Base-by-base conservation (phyloP, 2,888 invertebrate genomes). In the Acanthosepion lycidas region DNA sequence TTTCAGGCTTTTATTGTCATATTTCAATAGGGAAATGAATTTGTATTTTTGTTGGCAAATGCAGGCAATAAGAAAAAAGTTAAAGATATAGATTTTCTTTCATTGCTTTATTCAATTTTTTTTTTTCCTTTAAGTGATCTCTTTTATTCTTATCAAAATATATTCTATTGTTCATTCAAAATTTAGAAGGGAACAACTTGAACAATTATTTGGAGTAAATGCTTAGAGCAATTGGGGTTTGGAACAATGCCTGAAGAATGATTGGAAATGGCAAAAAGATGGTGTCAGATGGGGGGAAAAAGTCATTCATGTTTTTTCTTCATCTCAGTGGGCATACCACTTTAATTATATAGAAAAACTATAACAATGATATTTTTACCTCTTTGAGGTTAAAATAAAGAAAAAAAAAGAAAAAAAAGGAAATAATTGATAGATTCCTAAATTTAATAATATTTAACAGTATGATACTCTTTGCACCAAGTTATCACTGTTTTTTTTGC, bases 1-100 rank as follows among this genome's bases (percentile, higher is more conserved):
- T 59, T 59, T 78, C 15, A 15, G 78, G n/a, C n/a, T 78, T 78
- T n/a, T 33, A 33, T 15, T 78, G n/a, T 78, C n/a, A 78, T 78
- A 78, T 78, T 78, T 78, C 9, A 78, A 42, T 78, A 78, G 78
- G 78, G 33, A n/a, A 78, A 78, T 78, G 33, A n/a, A 78, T 78
- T n/a, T 78, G n/a, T 78, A 78, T 78, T 78, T 78, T 78, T 78
- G 78, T 78, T 78, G 78, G 78, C 78, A 78, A 78, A 78, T 15
- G 78, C n/a, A n/a, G 12, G 12, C 9, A 78, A n/a, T 23, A 33
- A 78, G 78, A 78, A 1, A 78, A 78, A 59, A 59, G 59, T 42
- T 42, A 78, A 78, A 15, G 12, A 12, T 78, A 78, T 78, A 78
- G 78, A 78, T 78, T 78, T 78, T 78, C 78, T n/a, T 78, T n/a